A percentile compares a stretch with the other conserved stretches of the same genome.
These are phyloP conservation scores for Rhagologus leucostigma DNA, from an alignment of 2,113 vertebrate species.

Conservation along the genomic window DNA sequence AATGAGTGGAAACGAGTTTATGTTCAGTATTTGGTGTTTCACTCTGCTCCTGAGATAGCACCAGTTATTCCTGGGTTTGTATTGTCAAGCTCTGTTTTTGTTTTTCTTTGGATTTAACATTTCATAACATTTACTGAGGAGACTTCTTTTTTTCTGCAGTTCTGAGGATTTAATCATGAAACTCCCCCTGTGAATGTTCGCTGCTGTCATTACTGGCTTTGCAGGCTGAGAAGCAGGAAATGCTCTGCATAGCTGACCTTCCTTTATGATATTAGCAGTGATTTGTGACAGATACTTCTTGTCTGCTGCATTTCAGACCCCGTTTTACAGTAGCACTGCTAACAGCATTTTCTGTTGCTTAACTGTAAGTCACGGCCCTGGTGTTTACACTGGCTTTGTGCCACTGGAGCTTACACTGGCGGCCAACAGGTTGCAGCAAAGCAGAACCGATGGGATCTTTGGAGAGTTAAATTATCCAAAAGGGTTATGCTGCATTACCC, in stretches of 20 bases:
- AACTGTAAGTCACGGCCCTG: not conserved
- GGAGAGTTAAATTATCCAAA: not conserved
- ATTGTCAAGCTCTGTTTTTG: not conserved
- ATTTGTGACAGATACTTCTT: not conserved
- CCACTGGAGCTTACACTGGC: not conserved
- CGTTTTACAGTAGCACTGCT: not conserved
- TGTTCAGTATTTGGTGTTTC: not conserved
- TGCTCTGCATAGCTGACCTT: conserved; percentile 62
- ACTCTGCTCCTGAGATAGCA: not conserved
- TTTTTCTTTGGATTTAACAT: not conserved
- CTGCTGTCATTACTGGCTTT: conserved; percentile 44
- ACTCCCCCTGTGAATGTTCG: conserved; percentile 3
- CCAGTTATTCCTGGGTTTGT: not conserved
- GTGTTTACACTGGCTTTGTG: not conserved
- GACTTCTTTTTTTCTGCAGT: not conserved
- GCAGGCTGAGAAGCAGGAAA: conserved; percentile 66
- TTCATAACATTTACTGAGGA: not conserved
- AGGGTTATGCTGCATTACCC: not conserved
- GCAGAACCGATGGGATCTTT: not conserved
- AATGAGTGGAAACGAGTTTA: not conserved
- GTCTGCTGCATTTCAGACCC: not conserved
- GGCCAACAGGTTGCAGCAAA: not conserved
- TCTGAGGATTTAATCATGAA: conserved; percentile 23
- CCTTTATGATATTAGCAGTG: conserved; percentile 53
- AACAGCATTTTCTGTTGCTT: not conserved